Percentiles rank a stretch among this genome's conserved stretches.
phyloP scores from a whole-genome alignment of 2,888 invertebrate species.

The Camponotus fellah region DNA sequence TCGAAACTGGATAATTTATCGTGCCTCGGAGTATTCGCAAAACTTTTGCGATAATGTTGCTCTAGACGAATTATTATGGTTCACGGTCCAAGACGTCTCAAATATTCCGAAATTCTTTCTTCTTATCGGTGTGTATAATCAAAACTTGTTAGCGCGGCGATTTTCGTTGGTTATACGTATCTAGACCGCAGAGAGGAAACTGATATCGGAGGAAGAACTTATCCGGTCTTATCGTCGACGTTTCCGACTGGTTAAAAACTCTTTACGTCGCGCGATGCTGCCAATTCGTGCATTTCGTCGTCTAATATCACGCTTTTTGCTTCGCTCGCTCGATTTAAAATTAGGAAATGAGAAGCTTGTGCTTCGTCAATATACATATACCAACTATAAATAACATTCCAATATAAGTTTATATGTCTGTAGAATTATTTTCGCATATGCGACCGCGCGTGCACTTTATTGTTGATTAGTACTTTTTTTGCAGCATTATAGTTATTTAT shows the following conservation, averaged over 20 bases:
- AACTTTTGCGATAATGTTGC: slow-evolving; percentile 16
- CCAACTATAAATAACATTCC: background rate
- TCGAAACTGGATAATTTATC: slow-evolving; percentile 27
- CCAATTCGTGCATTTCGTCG: slow-evolving; percentile 18
- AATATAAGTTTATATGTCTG: background rate
- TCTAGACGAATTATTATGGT: slow-evolving; percentile 21
- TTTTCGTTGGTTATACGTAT: slow-evolving; percentile 20
- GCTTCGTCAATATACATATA: background rate
- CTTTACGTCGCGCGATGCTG: slow-evolving; percentile 24
- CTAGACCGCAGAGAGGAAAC: slow-evolving; percentile 52
- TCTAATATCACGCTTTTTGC: slow-evolving; percentile 7
- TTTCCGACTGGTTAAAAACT: slow-evolving; percentile 53
- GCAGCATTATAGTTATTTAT: background rate
- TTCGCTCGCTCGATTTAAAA: background rate
- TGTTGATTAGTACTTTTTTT: background rate
- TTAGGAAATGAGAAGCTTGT: slow-evolving; percentile 9
- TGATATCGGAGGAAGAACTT: slow-evolving; percentile 52
- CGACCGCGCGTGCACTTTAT: background rate
- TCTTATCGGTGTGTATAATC: slow-evolving; percentile 37
- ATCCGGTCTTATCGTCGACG: slow-evolving; percentile 42
- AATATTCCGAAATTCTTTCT: slow-evolving; percentile 40
- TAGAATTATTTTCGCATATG: background rate
- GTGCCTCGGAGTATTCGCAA: background rate
- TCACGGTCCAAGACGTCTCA: slow-evolving; percentile 15
- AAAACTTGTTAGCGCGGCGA: slow-evolving; percentile 36